These are phyloP conservation scores for Onychomys arenicola DNA, from an alignment of 2,797 vertebrate genomes.

Conservation along the genomic window DNA sequence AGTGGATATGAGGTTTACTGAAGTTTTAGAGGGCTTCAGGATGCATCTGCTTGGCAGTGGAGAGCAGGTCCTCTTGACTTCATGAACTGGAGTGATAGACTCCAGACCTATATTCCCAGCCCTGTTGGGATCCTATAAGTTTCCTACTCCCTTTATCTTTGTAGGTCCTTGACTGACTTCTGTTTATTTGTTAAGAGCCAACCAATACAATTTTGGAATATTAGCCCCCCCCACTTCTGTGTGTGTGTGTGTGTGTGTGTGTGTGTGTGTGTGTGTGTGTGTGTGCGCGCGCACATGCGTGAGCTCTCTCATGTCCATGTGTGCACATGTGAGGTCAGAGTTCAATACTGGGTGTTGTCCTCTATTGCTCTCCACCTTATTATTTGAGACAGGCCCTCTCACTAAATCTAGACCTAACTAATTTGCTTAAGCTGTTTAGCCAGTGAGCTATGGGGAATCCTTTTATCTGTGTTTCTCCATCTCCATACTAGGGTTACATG, in stretches of 20 bases:
- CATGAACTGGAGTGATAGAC: neutral
- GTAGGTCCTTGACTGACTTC: neutral
- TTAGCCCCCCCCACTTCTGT: neutral
- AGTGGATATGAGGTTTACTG: neutral
- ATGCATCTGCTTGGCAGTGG: neutral
- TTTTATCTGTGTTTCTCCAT: neutral
- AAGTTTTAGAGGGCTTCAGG: neutral
- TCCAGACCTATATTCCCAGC: neutral
- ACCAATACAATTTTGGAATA: neutral
- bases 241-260: neutral
- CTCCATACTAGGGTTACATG: neutral
- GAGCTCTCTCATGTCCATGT: neutral
- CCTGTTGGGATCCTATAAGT: neutral
- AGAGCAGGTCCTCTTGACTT: neutral
- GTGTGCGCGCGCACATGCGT: no score
- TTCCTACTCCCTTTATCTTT: neutral
- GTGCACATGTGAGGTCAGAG: neutral
- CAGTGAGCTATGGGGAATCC: neutral
- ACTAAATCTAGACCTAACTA: neutral
- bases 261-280: neutral
- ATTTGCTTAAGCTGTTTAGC: neutral
- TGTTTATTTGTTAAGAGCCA: neutral
- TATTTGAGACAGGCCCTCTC: neutral
- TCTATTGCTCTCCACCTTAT: neutral
- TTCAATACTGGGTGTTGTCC: neutral